These are phyloP conservation scores for Rhinichthys osculus DNA, from an alignment of 2,797 vertebrate species.

Conservation along the genomic window DNA sequence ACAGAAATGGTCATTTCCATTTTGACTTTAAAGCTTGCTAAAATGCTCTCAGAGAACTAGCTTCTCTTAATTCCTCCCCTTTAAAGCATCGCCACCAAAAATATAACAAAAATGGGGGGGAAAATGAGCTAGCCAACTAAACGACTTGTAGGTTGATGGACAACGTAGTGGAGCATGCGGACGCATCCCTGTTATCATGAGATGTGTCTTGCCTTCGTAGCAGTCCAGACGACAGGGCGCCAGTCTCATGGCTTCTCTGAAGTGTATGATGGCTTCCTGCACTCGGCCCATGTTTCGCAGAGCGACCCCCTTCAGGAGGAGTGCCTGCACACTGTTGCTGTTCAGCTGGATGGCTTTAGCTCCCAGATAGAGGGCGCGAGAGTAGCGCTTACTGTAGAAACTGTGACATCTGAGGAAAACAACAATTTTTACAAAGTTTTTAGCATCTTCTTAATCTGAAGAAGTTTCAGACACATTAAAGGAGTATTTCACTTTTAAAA, in stretches of 20 bases:
- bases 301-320: slow-evolving; percentile 95
- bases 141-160: background rate
- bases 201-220: slow-evolving; percentile 86
- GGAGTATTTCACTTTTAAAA: no score
- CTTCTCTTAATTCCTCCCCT: background rate
- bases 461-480: background rate
- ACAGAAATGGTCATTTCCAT: no score
- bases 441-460: background rate
- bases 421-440: background rate
- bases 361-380: slow-evolving; percentile 94
- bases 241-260: slow-evolving; percentile 94
- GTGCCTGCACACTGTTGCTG: slow-evolving; percentile 96
- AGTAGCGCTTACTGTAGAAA: slow-evolving; percentile 98
- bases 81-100: background rate
- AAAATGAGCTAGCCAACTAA: background rate
- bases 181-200: background rate
- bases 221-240: slow-evolving; percentile 96
- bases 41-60: background rate
- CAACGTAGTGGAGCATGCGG: background rate
- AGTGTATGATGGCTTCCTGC: slow-evolving; percentile 98
- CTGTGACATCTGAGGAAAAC: slow-evolving; percentile 88
- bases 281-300: slow-evolving; percentile 96
- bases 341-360: slow-evolving; percentile 99
- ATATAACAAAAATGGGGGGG: background rate
- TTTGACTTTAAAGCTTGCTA: background rate